These are phyloP conservation scores for Hydrozoanthus tunicans DNA, from an alignment of 64 coral and sea anemone genomes.

Conservation along the genomic window DNA sequence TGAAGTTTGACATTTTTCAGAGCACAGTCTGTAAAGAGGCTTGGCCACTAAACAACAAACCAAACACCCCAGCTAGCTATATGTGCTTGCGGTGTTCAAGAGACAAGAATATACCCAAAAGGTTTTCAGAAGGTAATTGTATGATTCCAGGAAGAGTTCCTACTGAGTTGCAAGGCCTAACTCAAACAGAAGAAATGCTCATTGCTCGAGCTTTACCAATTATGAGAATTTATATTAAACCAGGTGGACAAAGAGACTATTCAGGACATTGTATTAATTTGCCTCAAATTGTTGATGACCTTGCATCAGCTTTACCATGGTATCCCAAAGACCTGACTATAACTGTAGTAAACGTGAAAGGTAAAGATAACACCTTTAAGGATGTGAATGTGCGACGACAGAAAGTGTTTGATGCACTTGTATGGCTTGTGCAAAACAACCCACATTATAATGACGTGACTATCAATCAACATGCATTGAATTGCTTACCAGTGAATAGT, in stretches of 20 bases:
- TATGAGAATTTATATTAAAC: constrained; percentile 32
- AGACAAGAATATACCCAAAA: constrained; percentile 13
- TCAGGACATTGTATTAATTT: constrained; percentile 22
- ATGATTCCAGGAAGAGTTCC: constrained; percentile 26
- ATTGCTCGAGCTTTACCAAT: constrained; percentile 11
- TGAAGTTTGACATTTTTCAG: constrained; percentile 21
- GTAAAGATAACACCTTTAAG: constrained; percentile 19
- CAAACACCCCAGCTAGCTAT: not conserved
- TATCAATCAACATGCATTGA: constrained; percentile 54
- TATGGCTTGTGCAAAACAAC: constrained; percentile 62
- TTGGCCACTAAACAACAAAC: constrained; percentile 24
- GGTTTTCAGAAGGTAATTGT: constrained; percentile 33
- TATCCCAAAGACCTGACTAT: constrained; percentile 23
- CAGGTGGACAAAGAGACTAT: constrained; percentile 22
- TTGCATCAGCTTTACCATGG: not conserved
- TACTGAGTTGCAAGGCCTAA: constrained; percentile 30
- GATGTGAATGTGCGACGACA: not conserved
- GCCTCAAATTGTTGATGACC: constrained; percentile 25
- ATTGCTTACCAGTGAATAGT: constrained; percentile 48
- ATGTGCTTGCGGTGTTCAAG: not conserved
- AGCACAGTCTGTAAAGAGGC: constrained; percentile 32
- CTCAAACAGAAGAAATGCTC: constrained; percentile 30
- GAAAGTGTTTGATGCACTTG: constrained; percentile 41
- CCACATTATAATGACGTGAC: constrained; percentile 54
- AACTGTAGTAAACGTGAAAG: constrained; percentile 21